phyloP scores from a whole-genome alignment of 2,797 vertebrate genomes.

The Enteromius viviparus region DNA sequence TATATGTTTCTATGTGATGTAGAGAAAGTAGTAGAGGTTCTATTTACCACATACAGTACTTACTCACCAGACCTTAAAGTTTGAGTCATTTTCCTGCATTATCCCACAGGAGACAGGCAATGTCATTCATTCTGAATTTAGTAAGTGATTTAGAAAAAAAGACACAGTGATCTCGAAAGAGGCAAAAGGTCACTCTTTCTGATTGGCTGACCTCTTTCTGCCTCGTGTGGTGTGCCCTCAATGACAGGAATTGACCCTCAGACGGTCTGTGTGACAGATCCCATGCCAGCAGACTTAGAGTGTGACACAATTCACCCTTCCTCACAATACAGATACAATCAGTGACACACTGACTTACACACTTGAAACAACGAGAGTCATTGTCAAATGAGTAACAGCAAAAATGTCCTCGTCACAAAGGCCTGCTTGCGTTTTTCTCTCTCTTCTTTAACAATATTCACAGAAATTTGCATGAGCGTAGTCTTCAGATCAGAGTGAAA shows the following conservation, averaged over 20 bases:
- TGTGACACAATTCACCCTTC: conserved; percentile 46
- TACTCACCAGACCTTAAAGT: conserved; percentile 6
- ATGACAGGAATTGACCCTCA: conserved; percentile 30
- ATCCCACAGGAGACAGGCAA: not conserved
- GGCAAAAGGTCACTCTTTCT: conserved; percentile 39
- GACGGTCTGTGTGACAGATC: conserved; percentile 28
- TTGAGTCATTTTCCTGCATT: conserved; percentile 17
- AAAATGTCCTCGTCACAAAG: conserved; percentile 20
- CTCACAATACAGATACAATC: conserved; percentile 44
- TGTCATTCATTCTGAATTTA: conserved; percentile 32
- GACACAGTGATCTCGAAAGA: conserved; percentile 34
- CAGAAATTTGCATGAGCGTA: conserved; percentile 19
- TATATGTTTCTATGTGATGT: not conserved
- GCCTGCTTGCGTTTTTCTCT: conserved; percentile 32
- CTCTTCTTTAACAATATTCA: conserved; percentile 11
- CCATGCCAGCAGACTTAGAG: conserved; percentile 32
- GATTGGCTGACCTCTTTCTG: conserved; percentile 32
- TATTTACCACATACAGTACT: not conserved
- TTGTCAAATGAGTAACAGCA: conserved; percentile 54
- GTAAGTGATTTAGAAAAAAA: conserved; percentile 41
- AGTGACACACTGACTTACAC: conserved; percentile 47
- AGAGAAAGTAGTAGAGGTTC: not conserved
- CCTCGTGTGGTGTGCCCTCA: not conserved
- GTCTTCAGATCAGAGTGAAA: not conserved
- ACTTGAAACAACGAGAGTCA: conserved; percentile 48